phyloP scores from a whole-genome alignment of 1,140 invertebrate genomes.

The Pogonomyrmex californicus region DNA sequence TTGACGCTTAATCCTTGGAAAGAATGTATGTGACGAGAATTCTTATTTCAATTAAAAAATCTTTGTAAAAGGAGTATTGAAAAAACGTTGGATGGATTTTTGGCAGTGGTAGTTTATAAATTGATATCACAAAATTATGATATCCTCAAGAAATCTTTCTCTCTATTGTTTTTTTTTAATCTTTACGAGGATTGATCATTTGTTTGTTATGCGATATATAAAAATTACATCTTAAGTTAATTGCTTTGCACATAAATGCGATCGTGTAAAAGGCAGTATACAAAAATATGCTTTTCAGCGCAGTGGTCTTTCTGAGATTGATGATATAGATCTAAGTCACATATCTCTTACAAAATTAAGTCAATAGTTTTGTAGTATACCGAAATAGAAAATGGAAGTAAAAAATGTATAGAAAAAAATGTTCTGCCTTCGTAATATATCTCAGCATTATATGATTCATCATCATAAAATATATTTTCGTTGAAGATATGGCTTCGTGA shows the following conservation, averaged over 20 bases:
- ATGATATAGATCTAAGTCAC: constrained; percentile 25
- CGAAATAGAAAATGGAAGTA: constrained; percentile 1
- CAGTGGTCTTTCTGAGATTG: not conserved
- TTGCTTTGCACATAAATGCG: constrained; percentile 33
- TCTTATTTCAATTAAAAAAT: constrained; percentile 10
- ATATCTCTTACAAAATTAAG: not conserved
- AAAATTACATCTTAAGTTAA: constrained; percentile 43
- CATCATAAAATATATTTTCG: not conserved
- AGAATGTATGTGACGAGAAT: not conserved
- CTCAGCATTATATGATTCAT: not conserved
- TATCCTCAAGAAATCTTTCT: not conserved
- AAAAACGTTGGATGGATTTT: constrained; percentile 57
- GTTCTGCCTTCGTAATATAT: not conserved
- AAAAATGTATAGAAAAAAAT: not conserved
- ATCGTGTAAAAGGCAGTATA: constrained; percentile 34
- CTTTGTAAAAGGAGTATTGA: constrained; percentile 26
- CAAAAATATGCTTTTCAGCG: constrained; percentile 47
- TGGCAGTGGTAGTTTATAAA: constrained; percentile 42
- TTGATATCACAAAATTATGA: constrained; percentile 20
- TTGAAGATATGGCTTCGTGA: not conserved
- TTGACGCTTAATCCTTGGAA: not conserved
- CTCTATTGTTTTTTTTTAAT: not conserved
- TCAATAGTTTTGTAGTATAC: constrained; percentile 1
- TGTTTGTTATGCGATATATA: constrained; percentile 31
- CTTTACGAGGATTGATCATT: not conserved